These are phyloP conservation scores for Catharus ustulatus DNA, from an alignment of 2,797 vertebrate species.

Conservation along the genomic window DNA sequence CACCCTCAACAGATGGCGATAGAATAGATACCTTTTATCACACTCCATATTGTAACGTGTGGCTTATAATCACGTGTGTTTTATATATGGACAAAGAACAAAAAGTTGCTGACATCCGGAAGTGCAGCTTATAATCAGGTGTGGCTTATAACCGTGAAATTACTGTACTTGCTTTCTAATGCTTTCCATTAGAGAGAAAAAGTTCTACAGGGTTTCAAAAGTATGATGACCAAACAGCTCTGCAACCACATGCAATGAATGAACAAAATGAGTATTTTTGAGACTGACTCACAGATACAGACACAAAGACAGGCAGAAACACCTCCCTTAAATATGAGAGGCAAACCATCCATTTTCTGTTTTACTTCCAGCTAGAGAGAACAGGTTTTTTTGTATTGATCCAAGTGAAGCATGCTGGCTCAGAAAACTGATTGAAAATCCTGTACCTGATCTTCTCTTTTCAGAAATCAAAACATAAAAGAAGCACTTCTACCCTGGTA, in stretches of 20 bases:
- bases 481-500: neutral
- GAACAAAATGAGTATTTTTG: neutral
- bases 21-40: too few species aligned
- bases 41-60: too few species aligned
- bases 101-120: too few species aligned
- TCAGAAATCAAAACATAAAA: neutral
- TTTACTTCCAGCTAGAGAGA: neutral
- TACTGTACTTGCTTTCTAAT: neutral
- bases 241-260: neutral
- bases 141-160: too few species aligned
- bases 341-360: neutral
- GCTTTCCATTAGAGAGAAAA: neutral
- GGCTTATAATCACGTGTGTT: too few species aligned
- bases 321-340: neutral
- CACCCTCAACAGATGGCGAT: too few species aligned
- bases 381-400: neutral
- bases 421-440: neutral
- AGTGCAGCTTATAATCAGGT: too few species aligned
- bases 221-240: neutral
- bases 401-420: neutral
- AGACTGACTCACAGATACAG: neutral
- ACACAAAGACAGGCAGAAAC: neutral
- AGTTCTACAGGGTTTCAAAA: neutral
- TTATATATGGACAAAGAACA: too few species aligned
- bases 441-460: neutral